Evolutionary conservation across 2,113 vertebrate genomes (phyloP), one percentile per base, ranked within the genome.

Genomic region (Xiphophorus hellerii): DNA sequence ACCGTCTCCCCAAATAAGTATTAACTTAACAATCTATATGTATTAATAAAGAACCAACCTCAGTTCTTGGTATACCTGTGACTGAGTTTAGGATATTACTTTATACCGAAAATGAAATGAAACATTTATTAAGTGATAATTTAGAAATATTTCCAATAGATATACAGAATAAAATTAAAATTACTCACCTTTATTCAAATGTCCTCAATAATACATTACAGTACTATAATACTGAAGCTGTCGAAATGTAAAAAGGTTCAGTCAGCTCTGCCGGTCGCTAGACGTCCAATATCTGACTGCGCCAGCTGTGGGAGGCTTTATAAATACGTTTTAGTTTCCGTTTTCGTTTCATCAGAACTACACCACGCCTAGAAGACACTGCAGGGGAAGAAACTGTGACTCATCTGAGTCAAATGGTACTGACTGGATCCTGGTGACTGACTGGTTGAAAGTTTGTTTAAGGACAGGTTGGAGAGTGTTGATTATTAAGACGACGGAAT

Each of bases 331-430:
- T 20, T 61, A 67, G 28, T 15, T 86, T 87, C 84, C 74, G 78
- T 51, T 91, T 91, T 85, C 86, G 80, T 85, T 91, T 89, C 77
- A 51, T 44, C 74, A 42, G n/a, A 83, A 22, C 5, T 5, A 60
- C 42, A 12, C 80, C 73, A 39, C 81, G 64, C 65, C 71, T 62
- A 65, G 28, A 14, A 42, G 1, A 9, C 27, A 31, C 13, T 22
- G 33, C n/a, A n/a, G 12, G 31, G 29, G 20, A 14, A 35, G 48
- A 35, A 70, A 70, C 68, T 13, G 30, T 70, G 68, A 70, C 66
- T 48, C 15, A 30, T 25, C 22, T 70, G 30, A 70, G 27, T 68
- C 9, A 30, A 8, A 20, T 15, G 27, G 5, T 62, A 30, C 14
- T 30, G 12, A 15, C 51, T 11, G 25, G 10, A n/a, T 58, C 51